phyloP scores from a whole-genome alignment of 2,888 invertebrate species.

The Mycalesis mineus region DNA sequence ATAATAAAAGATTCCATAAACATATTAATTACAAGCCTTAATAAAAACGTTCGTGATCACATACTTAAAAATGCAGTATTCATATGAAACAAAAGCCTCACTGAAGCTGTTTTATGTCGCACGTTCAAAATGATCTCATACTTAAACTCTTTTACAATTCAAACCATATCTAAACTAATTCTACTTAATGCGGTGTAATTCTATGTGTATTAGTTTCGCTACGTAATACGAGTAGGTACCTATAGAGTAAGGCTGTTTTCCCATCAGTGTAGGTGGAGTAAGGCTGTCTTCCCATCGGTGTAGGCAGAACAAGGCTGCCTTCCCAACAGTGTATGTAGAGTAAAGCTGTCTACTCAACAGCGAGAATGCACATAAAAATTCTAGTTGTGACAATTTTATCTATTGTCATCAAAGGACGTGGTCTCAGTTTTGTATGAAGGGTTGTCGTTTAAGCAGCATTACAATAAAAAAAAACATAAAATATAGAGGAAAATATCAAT shows the following conservation, averaged over 20 bases:
- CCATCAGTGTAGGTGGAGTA: no score
- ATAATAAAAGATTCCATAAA: no score
- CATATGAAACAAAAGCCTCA: neutral
- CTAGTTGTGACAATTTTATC: no score
- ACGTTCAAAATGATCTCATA: slow-evolving; percentile 5
- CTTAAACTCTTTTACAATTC: slow-evolving; percentile 13
- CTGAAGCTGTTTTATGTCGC: neutral
- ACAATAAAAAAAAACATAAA: no score
- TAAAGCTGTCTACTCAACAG: no score
- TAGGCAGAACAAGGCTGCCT: no score
- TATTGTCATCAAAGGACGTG: no score
- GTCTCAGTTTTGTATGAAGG: no score
- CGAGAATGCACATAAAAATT: no score
- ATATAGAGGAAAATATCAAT: no score
- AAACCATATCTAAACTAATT: slow-evolving; percentile 10
- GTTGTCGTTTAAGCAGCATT: no score
- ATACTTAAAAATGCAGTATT: neutral
- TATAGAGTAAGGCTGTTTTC: neutral
- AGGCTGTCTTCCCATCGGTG: neutral
- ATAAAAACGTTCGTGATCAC: neutral
- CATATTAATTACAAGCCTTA: neutral
- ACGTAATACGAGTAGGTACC: slow-evolving; percentile 7
- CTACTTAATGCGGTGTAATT: slow-evolving; percentile 9
- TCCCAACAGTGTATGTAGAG: no score
- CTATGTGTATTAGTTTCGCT: slow-evolving; percentile 13